Evolutionary conservation across 1,140 invertebrate genomes (phyloP).

Genomic region (Sycophila sp.): DNA sequence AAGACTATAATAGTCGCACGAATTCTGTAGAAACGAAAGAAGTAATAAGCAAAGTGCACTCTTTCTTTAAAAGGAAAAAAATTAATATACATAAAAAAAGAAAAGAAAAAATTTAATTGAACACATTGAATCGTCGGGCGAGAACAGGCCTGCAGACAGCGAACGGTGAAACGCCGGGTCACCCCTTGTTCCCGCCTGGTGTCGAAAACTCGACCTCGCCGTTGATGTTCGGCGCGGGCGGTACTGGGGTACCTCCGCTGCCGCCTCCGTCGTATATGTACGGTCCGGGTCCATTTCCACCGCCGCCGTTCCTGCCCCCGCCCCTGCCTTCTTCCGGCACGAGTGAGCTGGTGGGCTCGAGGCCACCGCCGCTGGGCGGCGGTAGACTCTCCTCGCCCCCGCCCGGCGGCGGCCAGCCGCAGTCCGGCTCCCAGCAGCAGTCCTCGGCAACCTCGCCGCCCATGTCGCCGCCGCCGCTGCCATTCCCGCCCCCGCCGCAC

Average conservation of each 20-base stretch:
- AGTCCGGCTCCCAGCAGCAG: slow-evolving; percentile 44
- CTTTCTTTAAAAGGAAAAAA: too few species aligned
- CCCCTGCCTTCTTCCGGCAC: slow-evolving; percentile 44
- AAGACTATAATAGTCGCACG: too few species aligned
- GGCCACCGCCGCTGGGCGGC: slow-evolving; percentile 72
- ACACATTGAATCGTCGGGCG: too few species aligned
- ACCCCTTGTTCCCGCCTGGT: slow-evolving; percentile 63
- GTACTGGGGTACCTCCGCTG: slow-evolving; percentile 59
- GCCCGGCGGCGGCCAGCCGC: slow-evolving; percentile 52
- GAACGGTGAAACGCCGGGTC: slow-evolving; percentile 61
- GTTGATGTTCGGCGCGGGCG: slow-evolving; percentile 61
- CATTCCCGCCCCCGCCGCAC: slow-evolving; percentile 21
- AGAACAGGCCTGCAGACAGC: slow-evolving; percentile 22
- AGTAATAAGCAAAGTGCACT: too few species aligned
- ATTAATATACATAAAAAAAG: too few species aligned
- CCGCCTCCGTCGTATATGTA: slow-evolving; percentile 67
- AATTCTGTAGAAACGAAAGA: too few species aligned
- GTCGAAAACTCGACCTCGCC: slow-evolving; percentile 67
- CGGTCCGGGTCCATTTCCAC: slow-evolving; percentile 56
- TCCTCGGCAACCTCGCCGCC: slow-evolving; percentile 52
- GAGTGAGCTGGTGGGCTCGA: slow-evolving; percentile 48
- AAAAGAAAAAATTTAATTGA: too few species aligned
- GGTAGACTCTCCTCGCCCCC: slow-evolving; percentile 73
- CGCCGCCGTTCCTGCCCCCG: slow-evolving; percentile 48
- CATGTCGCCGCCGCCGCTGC: slow-evolving; percentile 49